A percentile compares a stretch with the other conserved stretches of the same genome.
These are phyloP conservation scores for Quadroppia sp. DNA, from an alignment of 2,888 invertebrate genomes.

Conservation along the genomic window DNA sequence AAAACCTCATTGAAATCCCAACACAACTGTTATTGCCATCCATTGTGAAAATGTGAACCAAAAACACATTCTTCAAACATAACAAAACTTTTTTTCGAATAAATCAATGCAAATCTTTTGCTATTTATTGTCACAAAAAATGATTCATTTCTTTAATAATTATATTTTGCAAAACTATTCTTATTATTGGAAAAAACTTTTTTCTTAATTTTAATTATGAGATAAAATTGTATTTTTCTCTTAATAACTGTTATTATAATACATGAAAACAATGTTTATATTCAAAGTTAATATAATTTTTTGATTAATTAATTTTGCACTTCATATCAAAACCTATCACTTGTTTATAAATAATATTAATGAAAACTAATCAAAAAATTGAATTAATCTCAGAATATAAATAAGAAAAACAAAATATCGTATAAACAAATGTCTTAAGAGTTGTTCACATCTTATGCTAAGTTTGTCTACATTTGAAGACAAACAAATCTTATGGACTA, in stretches of 20 bases:
- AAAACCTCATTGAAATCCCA: background rate
- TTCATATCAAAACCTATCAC: slow-evolving; percentile 12
- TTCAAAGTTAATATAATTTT: slow-evolving; percentile 1
- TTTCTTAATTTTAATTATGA: slow-evolving; percentile 1
- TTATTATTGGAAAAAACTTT: background rate
- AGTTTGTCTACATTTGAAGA: slow-evolving; percentile 2
- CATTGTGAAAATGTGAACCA: slow-evolving; percentile 20
- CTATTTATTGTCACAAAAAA: too few relatives aligned
- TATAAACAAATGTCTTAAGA: background rate
- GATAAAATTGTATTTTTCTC: slow-evolving; percentile 13
- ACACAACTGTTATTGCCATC: slow-evolving; percentile 36
- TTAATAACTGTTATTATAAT: too few relatives aligned
- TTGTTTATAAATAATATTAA: slow-evolving; percentile 9
- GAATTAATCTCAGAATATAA: background rate
- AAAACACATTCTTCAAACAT: background rate
- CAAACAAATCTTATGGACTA: too few relatives aligned
- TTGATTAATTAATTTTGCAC: slow-evolving; percentile 20
- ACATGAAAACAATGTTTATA: too few relatives aligned
- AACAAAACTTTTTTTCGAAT: too few relatives aligned
- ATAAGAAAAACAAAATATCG: background rate
- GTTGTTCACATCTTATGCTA: background rate
- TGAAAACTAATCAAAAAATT: background rate
- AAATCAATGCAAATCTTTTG: too few relatives aligned
- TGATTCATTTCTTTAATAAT: too few relatives aligned
- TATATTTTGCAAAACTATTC: background rate